phyloP scores from a whole-genome alignment of 2,113 vertebrate genomes.

The Dolichallabes microphthalmus region DNA sequence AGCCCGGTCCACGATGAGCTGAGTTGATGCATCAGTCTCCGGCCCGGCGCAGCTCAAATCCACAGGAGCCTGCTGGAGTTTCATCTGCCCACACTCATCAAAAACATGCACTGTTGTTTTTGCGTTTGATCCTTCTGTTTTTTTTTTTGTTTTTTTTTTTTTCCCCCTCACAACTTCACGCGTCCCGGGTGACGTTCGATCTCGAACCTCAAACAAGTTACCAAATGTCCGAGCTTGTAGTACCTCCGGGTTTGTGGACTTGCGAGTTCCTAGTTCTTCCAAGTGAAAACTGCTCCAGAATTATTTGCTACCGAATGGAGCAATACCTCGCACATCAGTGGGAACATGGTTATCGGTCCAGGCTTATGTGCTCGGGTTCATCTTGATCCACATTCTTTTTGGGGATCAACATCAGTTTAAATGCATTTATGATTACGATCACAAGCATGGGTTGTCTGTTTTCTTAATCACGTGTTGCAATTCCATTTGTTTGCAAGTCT shows the following conservation, averaged over 20 bases:
- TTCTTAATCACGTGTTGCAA: not conserved
- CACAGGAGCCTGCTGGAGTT: not conserved
- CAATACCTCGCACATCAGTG: not conserved
- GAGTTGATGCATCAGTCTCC: not conserved
- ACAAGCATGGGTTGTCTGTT: not conserved
- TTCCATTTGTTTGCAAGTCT: not conserved
- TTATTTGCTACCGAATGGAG: too few species aligned
- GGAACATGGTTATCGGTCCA: not conserved
- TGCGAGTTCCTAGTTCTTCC: too few species aligned
- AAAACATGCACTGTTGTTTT: constrained; percentile 17
- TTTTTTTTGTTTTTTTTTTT: too few species aligned
- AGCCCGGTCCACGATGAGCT: constrained; percentile 14
- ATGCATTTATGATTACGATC: not conserved
- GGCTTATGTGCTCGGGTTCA: not conserved
- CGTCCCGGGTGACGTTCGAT: constrained; percentile 4
- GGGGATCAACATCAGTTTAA: not conserved
- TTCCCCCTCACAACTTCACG: too few species aligned
- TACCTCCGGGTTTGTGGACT: constrained; percentile 23
- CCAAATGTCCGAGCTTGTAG: constrained; percentile 26
- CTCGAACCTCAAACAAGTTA: not conserved
- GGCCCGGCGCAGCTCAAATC: not conserved
- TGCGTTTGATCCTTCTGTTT: constrained; percentile 6
- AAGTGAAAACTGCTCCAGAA: too few species aligned
- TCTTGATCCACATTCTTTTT: not conserved
- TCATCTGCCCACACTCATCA: constrained; percentile 23